Evolutionary conservation across 2,797 vertebrate genomes (phyloP).

Genomic region (Enteromius fasciolatus): DNA sequence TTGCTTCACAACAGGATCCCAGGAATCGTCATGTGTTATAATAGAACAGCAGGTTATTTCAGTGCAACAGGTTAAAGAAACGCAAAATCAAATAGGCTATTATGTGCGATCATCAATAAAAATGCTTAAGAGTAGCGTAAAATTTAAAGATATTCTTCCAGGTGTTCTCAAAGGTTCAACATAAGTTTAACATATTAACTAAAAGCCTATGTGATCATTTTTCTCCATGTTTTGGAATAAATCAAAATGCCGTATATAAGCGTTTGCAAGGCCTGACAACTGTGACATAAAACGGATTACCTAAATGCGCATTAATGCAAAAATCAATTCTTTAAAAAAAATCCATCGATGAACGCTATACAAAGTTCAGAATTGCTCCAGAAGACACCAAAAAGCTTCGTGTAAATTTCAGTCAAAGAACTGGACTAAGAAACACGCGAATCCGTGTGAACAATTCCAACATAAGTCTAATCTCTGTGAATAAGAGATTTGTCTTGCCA

Average conservation of each 20-base stretch:
- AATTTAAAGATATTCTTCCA: background rate
- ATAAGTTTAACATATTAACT: background rate
- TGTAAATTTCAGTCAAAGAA: background rate
- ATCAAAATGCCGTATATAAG: background rate
- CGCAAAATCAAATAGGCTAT: background rate
- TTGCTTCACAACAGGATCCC: background rate
- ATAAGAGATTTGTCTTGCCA: background rate
- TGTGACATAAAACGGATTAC: too few species aligned
- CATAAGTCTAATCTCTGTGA: background rate
- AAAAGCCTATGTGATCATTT: background rate
- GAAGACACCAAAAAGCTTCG: background rate
- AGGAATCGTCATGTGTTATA: background rate
- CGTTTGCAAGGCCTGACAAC: background rate
- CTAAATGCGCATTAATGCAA: background rate
- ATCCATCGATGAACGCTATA: background rate
- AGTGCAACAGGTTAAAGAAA: background rate
- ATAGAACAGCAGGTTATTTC: background rate
- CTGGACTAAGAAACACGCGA: background rate
- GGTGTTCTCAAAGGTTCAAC: background rate
- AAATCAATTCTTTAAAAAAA: background rate
- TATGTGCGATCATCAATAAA: background rate
- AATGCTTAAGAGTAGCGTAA: background rate
- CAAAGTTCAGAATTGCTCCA: background rate
- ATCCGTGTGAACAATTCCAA: background rate
- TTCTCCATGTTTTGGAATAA: background rate